Evolutionary conservation across 1,140 invertebrate genomes (phyloP), one percentile per base, ranked within the genome.

Genomic region (Streblospio benedicti): DNA sequence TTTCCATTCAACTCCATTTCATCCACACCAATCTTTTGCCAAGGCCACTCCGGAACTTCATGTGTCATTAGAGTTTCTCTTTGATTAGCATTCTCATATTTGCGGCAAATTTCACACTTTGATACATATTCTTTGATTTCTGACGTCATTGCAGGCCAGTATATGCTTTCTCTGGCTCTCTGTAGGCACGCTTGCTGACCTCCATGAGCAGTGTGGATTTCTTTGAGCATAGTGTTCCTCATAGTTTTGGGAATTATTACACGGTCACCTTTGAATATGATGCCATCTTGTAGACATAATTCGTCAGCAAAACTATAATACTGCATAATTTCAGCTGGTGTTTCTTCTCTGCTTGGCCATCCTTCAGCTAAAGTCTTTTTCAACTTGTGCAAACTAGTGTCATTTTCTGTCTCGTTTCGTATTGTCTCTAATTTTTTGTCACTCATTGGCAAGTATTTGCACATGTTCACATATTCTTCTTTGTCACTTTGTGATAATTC

Each of bases 121-220:
- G 30, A 35, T 2, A 66, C 51, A 16, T 47, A 47, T 6, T 64
- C 57, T 25, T 45, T 49, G 12, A 66, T 62, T 18, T 68, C 64
- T 9, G 28, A 27, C 20, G 49, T 33, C 65, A 68, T 67, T 2
- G 23, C 1, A 2, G 67, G 67, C 67, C 65, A 68, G 49, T 45
- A 68, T 44, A 67, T n/a, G n/a, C n/a, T n/a, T n/a, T n/a, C n/a
- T n/a, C n/a, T n/a, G n/a, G n/a, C n/a, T n/a, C n/a, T n/a, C n/a
- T n/a, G n/a, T n/a, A n/a, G n/a, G n/a, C n/a, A n/a, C n/a, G n/a
- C n/a, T 18, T 31, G n/a, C 18, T 33, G 31, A 12, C 52, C 52
- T 18, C 2, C 5, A 35, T 54, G 52, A 14, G 28, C n/a, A 5
- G 14, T 16, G n/a, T 54, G 35, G 9, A 38, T n/a, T n/a, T 28